Conservation (phyloP, 2,888 invertebrate genomes). For the Strigamia transsilvanica region DNA sequence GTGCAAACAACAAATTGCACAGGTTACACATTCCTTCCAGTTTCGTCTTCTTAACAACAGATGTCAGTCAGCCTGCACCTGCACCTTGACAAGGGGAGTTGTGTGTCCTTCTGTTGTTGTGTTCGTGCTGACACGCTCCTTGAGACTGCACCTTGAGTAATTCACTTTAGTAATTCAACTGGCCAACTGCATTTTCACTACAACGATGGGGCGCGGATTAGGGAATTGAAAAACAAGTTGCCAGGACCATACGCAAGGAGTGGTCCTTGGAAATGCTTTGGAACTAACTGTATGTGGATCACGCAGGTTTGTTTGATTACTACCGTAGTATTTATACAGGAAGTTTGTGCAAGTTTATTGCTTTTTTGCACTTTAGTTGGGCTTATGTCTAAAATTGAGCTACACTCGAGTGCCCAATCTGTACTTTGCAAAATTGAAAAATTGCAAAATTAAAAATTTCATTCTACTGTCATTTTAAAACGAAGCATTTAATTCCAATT, state of each 20-base stretch:
- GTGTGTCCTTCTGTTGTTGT: no score
- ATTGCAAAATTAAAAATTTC: no score
- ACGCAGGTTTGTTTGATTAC: slow-evolving; percentile 66
- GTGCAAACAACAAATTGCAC: neutral
- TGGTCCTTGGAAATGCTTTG: slow-evolving; percentile 72
- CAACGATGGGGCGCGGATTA: neutral
- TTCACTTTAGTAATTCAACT: neutral
- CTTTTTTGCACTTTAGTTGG: neutral
- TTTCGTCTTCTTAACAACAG: neutral
- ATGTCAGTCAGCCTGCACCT: no score
- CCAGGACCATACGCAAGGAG: slow-evolving; percentile 71
- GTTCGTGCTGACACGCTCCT: neutral
- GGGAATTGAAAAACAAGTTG: slow-evolving; percentile 65
- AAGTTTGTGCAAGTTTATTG: neutral
- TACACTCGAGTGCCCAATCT: no score
- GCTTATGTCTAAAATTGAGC: no score
- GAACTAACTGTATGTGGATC: slow-evolving; percentile 70
- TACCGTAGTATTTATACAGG: neutral
- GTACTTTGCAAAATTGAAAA: no score
- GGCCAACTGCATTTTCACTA: neutral
- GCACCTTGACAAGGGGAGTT: no score
- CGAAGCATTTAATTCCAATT: neutral
- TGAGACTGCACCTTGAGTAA: neutral
- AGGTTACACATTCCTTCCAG: neutral
- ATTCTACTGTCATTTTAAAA: no score